Evolutionary conservation across 2,113 vertebrate genomes (phyloP), one percentile per base, ranked within the genome.

Genomic region (Nyctereutes procyonoides): DNA sequence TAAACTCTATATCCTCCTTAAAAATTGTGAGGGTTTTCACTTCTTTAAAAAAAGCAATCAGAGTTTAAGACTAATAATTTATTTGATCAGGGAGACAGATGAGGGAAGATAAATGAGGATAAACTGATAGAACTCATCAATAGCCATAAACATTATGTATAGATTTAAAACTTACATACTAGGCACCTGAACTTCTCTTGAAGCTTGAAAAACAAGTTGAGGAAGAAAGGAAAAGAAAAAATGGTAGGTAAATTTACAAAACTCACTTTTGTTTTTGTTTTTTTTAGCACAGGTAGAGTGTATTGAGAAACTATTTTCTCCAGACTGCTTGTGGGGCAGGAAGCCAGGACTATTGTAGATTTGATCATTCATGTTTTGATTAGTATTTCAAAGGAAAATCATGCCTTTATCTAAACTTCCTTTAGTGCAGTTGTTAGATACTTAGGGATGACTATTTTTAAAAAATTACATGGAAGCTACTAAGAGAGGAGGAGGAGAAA

Each of bases 51-150:
- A 55, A 83, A 79, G 8, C 5, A 91, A 58, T 63, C 35, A 53
- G 48, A 60, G 7, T 9, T 74, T 83, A 80, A 20, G 2, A 53
- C 11, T 82, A 93, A 17, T 62, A 82, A 79, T 76, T 77, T 90
- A 76, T 2, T 9, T 35, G 19, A 71, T 77, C 3, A 82, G 38
- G 38, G 38, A 80, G 43, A 94, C 48, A 30, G 35, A 74, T 32
- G 48, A 51, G 13, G 13, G 26, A 84, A 63, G 10, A 90, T 51
- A 90, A 83, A 55, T 60, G 35, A 81, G 76, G 35, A 69, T 43
- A 77, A 87, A 65, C 4, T 80, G 14, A 94, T 83, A 81, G 19
- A 95, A 96, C 92, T 73, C 8, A 90, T 51, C 28, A 87, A 73
- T 28, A 60, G 10, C 58, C 22, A 38, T 51, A 77, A 89, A 77